Evolutionary conservation across 2,888 invertebrate species (phyloP).

Genomic region (Rhagium mordax): DNA sequence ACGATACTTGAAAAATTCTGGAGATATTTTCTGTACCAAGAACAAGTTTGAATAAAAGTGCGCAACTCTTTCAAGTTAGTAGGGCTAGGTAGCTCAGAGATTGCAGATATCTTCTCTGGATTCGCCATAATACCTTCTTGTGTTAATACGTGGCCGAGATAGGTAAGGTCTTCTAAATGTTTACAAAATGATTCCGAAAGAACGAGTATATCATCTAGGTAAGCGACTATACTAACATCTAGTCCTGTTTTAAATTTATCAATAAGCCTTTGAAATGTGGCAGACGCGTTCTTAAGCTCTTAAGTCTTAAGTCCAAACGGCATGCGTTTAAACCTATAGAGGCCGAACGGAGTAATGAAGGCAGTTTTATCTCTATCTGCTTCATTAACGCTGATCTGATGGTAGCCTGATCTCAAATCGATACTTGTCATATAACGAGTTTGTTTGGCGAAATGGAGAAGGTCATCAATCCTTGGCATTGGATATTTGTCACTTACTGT

Average conservation of each 20-base stretch:
- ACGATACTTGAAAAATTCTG: slow-evolving; percentile 31
- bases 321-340: slow-evolving; percentile 37
- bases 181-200: no score
- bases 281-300: slow-evolving; percentile 33
- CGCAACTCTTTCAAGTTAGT: slow-evolving; percentile 47
- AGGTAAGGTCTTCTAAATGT: neutral
- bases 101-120: slow-evolving; percentile 29
- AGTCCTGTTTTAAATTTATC: neutral
- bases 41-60: slow-evolving; percentile 51
- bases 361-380: slow-evolving; percentile 38
- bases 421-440: slow-evolving; percentile 20
- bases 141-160: slow-evolving; percentile 31
- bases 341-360: slow-evolving; percentile 34
- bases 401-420: slow-evolving; percentile 40
- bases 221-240: no score
- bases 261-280: slow-evolving; percentile 43
- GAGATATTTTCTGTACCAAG: slow-evolving; percentile 52
- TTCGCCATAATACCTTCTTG: slow-evolving; percentile 8
- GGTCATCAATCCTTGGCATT: slow-evolving; percentile 40
- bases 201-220: no score
- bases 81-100: slow-evolving; percentile 19
- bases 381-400: slow-evolving; percentile 28
- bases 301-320: slow-evolving; percentile 44
- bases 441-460: slow-evolving; percentile 35
- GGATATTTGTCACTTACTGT: slow-evolving; percentile 38